Evolutionary conservation across 2,888 invertebrate genomes (phyloP).

Genomic region (Eupsilia transversa): DNA sequence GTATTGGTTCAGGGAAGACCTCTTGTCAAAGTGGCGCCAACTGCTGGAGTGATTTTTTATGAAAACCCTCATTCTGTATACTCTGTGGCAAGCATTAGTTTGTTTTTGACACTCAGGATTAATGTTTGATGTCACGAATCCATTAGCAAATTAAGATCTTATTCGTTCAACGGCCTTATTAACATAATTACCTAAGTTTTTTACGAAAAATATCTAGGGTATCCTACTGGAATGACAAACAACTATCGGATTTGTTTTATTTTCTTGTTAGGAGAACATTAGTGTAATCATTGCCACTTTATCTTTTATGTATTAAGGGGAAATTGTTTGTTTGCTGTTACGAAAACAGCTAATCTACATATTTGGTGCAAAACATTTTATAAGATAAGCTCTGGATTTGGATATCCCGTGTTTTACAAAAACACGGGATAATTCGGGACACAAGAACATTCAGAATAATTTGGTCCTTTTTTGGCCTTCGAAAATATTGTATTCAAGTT

Average conservation of each 20-base stretch:
- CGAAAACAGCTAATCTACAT: constrained; percentile 10
- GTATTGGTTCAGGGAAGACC: too few species aligned
- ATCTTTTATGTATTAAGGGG: constrained; percentile 31
- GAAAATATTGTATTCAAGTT: not conserved
- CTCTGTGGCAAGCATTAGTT: constrained; percentile 47
- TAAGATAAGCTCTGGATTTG: not conserved
- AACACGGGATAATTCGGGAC: too few species aligned
- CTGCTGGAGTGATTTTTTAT: too few species aligned
- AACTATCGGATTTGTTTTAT: constrained; percentile 8
- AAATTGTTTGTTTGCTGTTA: constrained; percentile 10
- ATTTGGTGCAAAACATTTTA: constrained; percentile 3
- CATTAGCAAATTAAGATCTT: constrained; percentile 66
- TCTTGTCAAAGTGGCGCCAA: too few species aligned
- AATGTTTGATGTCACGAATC: constrained; percentile 51
- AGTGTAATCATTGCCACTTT: constrained; percentile 26
- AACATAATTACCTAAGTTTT: constrained; percentile 48
- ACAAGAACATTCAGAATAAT: not conserved
- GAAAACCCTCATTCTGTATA: too few species aligned
- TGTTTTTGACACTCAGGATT: constrained; percentile 60
- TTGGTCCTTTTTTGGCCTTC: not conserved
- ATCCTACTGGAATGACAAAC: constrained; percentile 17
- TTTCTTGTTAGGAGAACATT: constrained; percentile 37
- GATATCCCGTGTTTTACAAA: too few species aligned
- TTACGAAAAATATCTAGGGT: constrained; percentile 10
- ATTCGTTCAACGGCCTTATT: constrained; percentile 43